A percentile compares a stretch with the other conserved stretches of the same genome.
Conservation (phyloP, 1,140 invertebrate genomes). For the Trichonephila inaurata region DNA sequence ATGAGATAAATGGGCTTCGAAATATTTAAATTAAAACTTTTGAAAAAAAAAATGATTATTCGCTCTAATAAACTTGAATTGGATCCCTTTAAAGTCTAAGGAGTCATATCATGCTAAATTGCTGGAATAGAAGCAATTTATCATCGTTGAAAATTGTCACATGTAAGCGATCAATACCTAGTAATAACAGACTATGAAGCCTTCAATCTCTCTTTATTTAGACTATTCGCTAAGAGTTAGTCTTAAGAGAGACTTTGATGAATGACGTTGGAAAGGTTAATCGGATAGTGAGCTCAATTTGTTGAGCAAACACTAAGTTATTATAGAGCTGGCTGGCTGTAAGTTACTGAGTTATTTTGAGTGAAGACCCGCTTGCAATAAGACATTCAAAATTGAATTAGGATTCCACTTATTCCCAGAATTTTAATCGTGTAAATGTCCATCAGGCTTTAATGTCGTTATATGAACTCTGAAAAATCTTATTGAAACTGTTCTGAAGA, state of each 20-base stretch:
- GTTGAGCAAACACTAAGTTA: slow-evolving; percentile 35
- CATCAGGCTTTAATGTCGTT: not conserved
- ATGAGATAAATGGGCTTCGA: no score
- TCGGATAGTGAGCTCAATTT: slow-evolving; percentile 25
- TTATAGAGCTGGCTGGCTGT: not conserved
- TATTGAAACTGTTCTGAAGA: not conserved
- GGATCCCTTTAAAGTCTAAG: not conserved
- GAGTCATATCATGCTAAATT: not conserved
- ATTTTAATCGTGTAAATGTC: not conserved
- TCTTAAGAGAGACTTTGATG: slow-evolving; percentile 27
- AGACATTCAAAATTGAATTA: not conserved
- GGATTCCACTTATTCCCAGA: not conserved
- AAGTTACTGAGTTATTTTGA: no score
- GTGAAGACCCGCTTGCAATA: not conserved
- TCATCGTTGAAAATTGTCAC: slow-evolving; percentile 41
- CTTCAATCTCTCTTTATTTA: slow-evolving; percentile 31
- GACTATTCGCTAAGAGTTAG: slow-evolving; percentile 9
- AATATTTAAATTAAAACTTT: no score
- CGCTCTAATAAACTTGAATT: slow-evolving; percentile 19
- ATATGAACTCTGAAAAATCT: not conserved
- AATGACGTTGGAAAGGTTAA: slow-evolving; percentile 17
- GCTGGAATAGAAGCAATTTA: not conserved
- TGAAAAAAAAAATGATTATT: not conserved
- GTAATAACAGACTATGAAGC: slow-evolving; percentile 14
- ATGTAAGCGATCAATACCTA: not conserved